phyloP scores from a whole-genome alignment of 1,140 invertebrate genomes.

The Bicyclus anynana region DNA sequence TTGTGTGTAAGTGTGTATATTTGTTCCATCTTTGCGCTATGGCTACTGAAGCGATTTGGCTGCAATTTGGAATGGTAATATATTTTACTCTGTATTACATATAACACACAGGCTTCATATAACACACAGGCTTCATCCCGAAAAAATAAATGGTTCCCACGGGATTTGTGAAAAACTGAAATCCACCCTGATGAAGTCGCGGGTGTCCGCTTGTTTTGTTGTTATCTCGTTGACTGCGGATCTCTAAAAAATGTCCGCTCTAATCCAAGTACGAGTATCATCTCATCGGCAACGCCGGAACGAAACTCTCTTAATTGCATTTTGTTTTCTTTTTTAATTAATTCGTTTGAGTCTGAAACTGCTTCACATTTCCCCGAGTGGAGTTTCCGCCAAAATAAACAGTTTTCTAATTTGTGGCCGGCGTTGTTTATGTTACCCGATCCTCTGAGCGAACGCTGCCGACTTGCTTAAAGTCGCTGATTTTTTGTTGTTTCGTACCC shows the following conservation, averaged over 20 bases:
- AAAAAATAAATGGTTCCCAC: too few relatives aligned
- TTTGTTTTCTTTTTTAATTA: conserved; percentile 19
- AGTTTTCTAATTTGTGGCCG: conserved; percentile 29
- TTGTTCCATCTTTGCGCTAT: too few relatives aligned
- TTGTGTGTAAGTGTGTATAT: too few relatives aligned
- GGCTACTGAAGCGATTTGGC: too few relatives aligned
- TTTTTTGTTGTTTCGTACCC: neutral
- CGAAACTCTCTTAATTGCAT: conserved; percentile 13
- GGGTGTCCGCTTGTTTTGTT: too few relatives aligned
- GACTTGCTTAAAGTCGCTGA: neutral
- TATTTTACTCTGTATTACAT: too few relatives aligned
- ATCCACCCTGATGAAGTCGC: too few relatives aligned
- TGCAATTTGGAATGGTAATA: too few relatives aligned
- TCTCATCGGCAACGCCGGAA: neutral
- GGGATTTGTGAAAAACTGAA: too few relatives aligned
- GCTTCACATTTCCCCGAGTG: conserved; percentile 19
- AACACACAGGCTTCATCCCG: too few relatives aligned
- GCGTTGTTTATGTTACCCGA: conserved; percentile 20
- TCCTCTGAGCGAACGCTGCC: neutral
- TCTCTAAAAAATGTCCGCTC: neutral
- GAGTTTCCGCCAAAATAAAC: conserved; percentile 29
- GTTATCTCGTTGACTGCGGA: too few relatives aligned
- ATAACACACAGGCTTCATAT: too few relatives aligned
- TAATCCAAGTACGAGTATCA: neutral
- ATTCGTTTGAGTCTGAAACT: conserved; percentile 17